These are phyloP conservation scores for Archivesica marissinica DNA, from an alignment of 1,140 invertebrate species.

Conservation along the genomic window DNA sequence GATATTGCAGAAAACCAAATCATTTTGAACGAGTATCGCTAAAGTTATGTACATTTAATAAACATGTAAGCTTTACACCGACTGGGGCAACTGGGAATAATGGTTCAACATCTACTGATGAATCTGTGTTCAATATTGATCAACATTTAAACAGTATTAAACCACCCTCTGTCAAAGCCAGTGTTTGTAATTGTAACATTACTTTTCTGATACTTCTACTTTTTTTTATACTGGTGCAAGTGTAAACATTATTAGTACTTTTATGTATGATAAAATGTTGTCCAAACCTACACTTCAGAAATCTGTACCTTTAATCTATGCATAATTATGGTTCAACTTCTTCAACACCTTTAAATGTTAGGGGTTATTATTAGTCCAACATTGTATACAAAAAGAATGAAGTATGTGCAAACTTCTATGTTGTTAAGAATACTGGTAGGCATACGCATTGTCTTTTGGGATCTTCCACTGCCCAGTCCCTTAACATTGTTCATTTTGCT, in stretches of 20 bases:
- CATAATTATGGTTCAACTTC: slow-evolving; percentile 32
- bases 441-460: background rate
- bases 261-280: background rate
- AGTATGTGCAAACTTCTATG: slow-evolving; percentile 5
- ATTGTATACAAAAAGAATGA: background rate
- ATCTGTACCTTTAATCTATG: slow-evolving; percentile 21
- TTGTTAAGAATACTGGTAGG: slow-evolving; percentile 3
- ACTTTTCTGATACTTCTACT: background rate
- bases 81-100: background rate
- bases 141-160: background rate
- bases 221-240: slow-evolving; percentile 21
- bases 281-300: background rate
- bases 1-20: background rate
- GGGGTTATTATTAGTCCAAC: background rate
- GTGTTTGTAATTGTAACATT: background rate
- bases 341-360: slow-evolving; percentile 21
- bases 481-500: slow-evolving; percentile 36
- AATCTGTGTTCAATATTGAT: background rate
- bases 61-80: background rate
- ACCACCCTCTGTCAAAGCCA: background rate
- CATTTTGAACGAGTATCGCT: background rate
- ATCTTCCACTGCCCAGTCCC: background rate
- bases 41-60: background rate
- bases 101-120: background rate
- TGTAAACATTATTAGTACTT: slow-evolving; percentile 1